A percentile compares a stretch with the other conserved stretches of the same genome.
phyloP scores from a whole-genome alignment of 2,888 invertebrate species.

The Synanthedon vespiformis region DNA sequence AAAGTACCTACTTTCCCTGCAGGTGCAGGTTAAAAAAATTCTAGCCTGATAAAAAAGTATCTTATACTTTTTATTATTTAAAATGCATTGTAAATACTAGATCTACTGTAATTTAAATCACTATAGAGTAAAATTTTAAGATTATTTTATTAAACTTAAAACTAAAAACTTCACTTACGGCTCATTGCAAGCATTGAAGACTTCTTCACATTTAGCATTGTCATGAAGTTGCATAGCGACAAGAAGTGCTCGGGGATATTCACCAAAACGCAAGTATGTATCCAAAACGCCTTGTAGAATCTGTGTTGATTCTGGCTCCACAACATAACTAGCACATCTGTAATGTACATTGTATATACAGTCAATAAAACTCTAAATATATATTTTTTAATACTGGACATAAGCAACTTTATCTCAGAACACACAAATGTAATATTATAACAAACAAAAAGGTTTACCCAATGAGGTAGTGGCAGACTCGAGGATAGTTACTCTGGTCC shows the following conservation, averaged over 20 bases:
- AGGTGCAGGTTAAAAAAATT: too few relatives aligned
- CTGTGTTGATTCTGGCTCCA: slow-evolving; percentile 91
- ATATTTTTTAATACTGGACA: not conserved
- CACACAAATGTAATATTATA: not conserved
- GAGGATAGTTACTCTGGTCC: slow-evolving; percentile 87
- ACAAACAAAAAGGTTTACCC: slow-evolving; percentile 30
- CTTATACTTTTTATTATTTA: too few relatives aligned
- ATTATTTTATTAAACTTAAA: not conserved
- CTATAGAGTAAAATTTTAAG: not conserved
- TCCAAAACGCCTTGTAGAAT: slow-evolving; percentile 85
- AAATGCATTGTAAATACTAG: not conserved
- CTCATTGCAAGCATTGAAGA: slow-evolving; percentile 88
- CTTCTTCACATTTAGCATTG: slow-evolving; percentile 81
- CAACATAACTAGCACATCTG: slow-evolving; percentile 95
- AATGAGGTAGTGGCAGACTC: slow-evolving; percentile 93
- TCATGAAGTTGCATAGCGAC: slow-evolving; percentile 92
- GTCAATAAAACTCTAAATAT: too few relatives aligned
- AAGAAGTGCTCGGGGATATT: slow-evolving; percentile 90
- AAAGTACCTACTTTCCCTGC: too few relatives aligned
- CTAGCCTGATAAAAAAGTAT: too few relatives aligned
- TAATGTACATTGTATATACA: slow-evolving; percentile 12
- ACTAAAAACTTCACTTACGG: slow-evolving; percentile 67
- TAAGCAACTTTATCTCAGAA: not conserved
- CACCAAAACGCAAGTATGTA: slow-evolving; percentile 87
- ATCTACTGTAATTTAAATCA: not conserved